These are phyloP conservation scores for Pampusana beccarii DNA, from an alignment of 2,113 vertebrate species.

Conservation along the genomic window DNA sequence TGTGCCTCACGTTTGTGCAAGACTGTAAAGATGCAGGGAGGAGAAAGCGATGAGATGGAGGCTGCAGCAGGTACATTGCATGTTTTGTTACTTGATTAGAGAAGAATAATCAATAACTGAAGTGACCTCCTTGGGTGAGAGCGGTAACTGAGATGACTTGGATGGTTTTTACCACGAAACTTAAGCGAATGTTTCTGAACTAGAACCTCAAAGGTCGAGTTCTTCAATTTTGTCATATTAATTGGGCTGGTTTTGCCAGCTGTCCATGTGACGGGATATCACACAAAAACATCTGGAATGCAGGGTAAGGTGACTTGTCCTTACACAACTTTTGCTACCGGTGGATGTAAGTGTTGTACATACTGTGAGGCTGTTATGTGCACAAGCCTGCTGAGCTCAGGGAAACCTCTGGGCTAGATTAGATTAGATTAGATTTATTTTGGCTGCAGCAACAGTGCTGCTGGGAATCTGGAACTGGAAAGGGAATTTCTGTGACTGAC, in stretches of 20 bases:
- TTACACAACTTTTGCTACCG: neutral
- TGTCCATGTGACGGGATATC: neutral
- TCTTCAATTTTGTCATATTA: neutral
- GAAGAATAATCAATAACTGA: neutral
- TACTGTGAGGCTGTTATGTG: neutral
- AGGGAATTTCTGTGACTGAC: neutral
- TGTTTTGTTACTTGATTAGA: neutral
- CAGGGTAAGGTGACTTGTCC: neutral
- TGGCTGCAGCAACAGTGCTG: neutral
- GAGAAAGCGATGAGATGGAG: neutral
- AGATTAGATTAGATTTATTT: too few relatives aligned
- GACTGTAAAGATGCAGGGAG: too few relatives aligned
- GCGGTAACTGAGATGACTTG: neutral
- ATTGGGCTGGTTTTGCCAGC: neutral
- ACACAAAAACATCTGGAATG: neutral
- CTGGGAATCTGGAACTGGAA: neutral
- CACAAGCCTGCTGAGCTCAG: neutral
- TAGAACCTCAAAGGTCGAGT: neutral
- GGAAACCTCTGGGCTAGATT: neutral
- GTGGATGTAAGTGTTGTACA: neutral
- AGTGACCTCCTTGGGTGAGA: neutral
- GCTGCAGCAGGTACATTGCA: neutral
- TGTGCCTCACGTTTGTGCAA: neutral
- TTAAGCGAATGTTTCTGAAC: neutral
- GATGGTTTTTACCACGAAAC: neutral